Percentiles rank a stretch among this genome's conserved stretches.
These are phyloP conservation scores for Girardia tigrina DNA, from an alignment of 2,888 invertebrate species.

Conservation along the genomic window DNA sequence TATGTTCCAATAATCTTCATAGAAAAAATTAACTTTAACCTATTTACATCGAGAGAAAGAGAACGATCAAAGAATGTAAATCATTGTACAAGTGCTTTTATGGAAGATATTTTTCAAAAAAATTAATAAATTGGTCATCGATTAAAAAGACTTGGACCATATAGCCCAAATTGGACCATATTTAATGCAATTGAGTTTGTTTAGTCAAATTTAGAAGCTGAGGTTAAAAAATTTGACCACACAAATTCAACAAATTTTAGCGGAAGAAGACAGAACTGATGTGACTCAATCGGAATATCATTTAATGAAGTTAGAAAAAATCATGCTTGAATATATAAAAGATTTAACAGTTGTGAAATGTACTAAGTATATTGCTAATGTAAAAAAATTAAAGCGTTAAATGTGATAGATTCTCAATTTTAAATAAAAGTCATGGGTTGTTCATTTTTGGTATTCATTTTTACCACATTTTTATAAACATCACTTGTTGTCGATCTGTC, in stretches of 20 bases:
- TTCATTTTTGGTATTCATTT: too few relatives aligned
- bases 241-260: not conserved
- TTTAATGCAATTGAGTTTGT: not conserved
- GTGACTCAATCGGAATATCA: not conserved
- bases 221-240: not conserved
- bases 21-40: too few relatives aligned
- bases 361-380: not conserved
- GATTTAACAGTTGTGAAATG: not conserved
- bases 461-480: too few relatives aligned
- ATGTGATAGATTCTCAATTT: not conserved
- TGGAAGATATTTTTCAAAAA: not conserved
- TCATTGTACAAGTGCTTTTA: too few relatives aligned
- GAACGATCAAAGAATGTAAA: too few relatives aligned
- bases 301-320: not conserved
- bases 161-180: not conserved
- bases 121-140: not conserved
- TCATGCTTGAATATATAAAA: slow-evolving; percentile 5
- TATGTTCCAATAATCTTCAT: too few relatives aligned
- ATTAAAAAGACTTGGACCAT: not conserved
- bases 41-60: too few relatives aligned
- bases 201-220: not conserved
- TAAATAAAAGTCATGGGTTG: too few relatives aligned
- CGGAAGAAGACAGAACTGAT: not conserved
- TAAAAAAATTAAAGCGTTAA: not conserved
- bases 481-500: too few relatives aligned